Evolutionary conservation across 2,888 invertebrate genomes (phyloP), one percentile per base, ranked within the genome.

Genomic region (Ganaspis brasiliensis): DNA sequence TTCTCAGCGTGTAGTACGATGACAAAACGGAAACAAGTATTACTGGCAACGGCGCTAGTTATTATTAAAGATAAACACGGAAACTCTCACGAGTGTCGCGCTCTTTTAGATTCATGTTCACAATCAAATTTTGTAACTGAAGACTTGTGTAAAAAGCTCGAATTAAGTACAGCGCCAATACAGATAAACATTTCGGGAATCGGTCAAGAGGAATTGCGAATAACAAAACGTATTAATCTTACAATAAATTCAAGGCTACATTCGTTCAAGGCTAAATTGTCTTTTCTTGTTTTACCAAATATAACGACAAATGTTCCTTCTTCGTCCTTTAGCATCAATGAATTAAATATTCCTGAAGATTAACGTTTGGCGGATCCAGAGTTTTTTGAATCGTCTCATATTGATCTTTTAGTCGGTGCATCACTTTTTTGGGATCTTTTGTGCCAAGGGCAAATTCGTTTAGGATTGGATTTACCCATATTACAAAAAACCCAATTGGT

Each of bases 111-210:
- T n/a, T n/a, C n/a, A n/a, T n/a, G n/a, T n/a, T n/a, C n/a, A 10
- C 57, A 57, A 12, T 57, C 57, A 6, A 57, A 57, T 12, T 57
- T 57, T 6, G 26, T 57, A 57, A 57, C 57, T 4, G 55, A 55
- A 55, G 55, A 55, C 10, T 19, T 57, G 14, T 57, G 26, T 5
- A 57, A n/a, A 57, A 57, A n/a, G 26, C 57, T 57, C 1, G 12
- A 57, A 19, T 57, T 57, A n/a, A 57, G 9, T n/a, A 59, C 16
- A 9, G 9, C 14, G 21, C 24, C 14, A n/a, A 59, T 59, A 31
- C 12, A 59, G 14, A 59, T 59, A 24, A 59, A 59, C 21, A 59
- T 59, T 24, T 31, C 59, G 26, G 24, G 56, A 5, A 56, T 56
- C 19, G 56, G 56, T 56, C 56, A 56, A 16, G 56, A 16, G 24